Evolutionary conservation across 2,888 invertebrate species (phyloP).

Genomic region (Drosophila demipolita): DNA sequence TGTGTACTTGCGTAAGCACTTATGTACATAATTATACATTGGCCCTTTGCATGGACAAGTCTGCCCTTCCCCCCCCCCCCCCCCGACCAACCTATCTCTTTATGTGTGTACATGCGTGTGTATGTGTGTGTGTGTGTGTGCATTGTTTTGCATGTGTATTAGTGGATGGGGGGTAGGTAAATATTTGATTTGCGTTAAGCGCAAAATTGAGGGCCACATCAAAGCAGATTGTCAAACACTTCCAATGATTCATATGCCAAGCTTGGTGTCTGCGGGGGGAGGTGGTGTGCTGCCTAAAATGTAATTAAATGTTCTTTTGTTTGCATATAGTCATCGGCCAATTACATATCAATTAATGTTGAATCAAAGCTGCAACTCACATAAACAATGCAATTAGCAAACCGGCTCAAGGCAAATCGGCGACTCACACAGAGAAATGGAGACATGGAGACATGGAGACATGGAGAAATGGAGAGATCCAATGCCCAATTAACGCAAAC

Average conservation of each 20-base stretch:
- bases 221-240: conserved; percentile 58
- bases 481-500: conserved; percentile 77
- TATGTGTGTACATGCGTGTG: conserved; percentile 23
- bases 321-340: conserved; percentile 57
- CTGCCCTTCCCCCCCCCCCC: too few species aligned
- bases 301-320: conserved; percentile 73
- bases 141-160: conserved; percentile 11
- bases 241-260: conserved; percentile 1
- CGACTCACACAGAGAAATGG: not conserved
- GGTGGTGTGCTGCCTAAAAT: conserved; percentile 50
- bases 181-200: conserved; percentile 78
- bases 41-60: conserved; percentile 3
- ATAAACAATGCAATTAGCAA: conserved; percentile 68
- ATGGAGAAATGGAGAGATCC: conserved; percentile 51
- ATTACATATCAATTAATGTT: conserved; percentile 80
- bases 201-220: conserved; percentile 61
- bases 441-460: not conserved
- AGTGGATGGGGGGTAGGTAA: conserved; percentile 45
- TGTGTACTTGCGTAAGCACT: conserved; percentile 25
- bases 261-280: not conserved
- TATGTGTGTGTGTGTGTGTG: conserved; percentile 5
- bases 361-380: conserved; percentile 61
- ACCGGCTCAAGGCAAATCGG: conserved; percentile 4
- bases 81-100: not conserved
- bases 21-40: conserved; percentile 12